Evolutionary conservation across 2,888 invertebrate genomes (phyloP).

Genomic region (Lacanobia oleracea): DNA sequence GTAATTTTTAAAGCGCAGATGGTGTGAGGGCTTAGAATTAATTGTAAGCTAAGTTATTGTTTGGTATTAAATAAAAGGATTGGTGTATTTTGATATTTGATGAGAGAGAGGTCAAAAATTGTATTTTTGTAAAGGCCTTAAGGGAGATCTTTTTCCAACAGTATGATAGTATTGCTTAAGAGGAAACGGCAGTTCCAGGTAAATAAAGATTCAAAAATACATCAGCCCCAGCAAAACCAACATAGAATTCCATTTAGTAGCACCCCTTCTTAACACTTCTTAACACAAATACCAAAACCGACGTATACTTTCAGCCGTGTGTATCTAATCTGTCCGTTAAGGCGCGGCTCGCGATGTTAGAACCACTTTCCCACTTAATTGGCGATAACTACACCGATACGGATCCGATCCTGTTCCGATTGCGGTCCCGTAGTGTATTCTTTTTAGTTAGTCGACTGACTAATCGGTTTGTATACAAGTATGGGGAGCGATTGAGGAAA

Average conservation of each 20-base stretch:
- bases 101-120: too few species aligned
- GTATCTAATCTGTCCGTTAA: slow-evolving; percentile 53
- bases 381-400: slow-evolving; percentile 74
- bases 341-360: slow-evolving; percentile 50
- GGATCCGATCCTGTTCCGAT: slow-evolving; percentile 66
- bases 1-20: slow-evolving; percentile 9
- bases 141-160: too few species aligned
- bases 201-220: too few species aligned
- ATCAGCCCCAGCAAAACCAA: neutral
- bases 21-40: slow-evolving; percentile 11
- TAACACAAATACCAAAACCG: slow-evolving; percentile 41
- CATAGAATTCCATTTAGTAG: neutral
- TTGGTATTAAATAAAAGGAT: neutral
- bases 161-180: too few species aligned
- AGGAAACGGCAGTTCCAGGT: too few species aligned
- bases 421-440: slow-evolving; percentile 69
- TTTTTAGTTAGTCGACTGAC: slow-evolving; percentile 68
- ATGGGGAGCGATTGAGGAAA: slow-evolving; percentile 50
- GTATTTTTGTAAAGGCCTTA: too few species aligned
- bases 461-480: slow-evolving; percentile 59
- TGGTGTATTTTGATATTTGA: too few species aligned
- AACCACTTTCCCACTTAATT: slow-evolving; percentile 71
- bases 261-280: slow-evolving; percentile 7
- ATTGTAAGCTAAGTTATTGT: slow-evolving; percentile 4
- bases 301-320: slow-evolving; percentile 29